Evolutionary conservation across 2,888 invertebrate genomes (phyloP), one percentile per base, ranked within the genome.

Genomic region (Eutolmus rufibarbis): DNA sequence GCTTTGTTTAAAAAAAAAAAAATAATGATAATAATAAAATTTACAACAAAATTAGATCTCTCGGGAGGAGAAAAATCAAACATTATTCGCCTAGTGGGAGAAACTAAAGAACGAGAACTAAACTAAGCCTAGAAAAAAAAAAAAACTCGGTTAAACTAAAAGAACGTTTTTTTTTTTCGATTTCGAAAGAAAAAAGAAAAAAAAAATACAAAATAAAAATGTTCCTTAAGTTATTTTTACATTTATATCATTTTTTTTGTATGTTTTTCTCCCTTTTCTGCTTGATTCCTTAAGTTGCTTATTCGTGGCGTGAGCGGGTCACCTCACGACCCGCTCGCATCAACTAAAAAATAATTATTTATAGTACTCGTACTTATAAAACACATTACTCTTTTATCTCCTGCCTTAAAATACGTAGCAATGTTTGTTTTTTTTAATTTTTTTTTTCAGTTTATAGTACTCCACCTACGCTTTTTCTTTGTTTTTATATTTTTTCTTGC

Each of bases 311-410:
- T 66, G 82, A 66, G 57, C 34, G 51, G 19, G 23, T 46, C 40
- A 28, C 46, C 23, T 78, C 3, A 16, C 34, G 12, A 34, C n/a
- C 16, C 79, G 31, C 37, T 82, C 82, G 66, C 82, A 82, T 51
- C 34, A 82, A 82, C 82, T 82, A 82, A 82, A 82, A 76, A 82
- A 37, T 82, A 82, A 82, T 82, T 82, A 82, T 81, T 82, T 82
- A 51, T 82, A 82, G 56, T 82, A 82, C 82, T 82, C 57, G 56
- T 82, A 82, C 82, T 82, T 82, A 82, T 82, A 82, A 82, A 82
- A 82, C 82, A 82, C 57, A 57, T 57, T 56, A 56, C 51, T 81
- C 16, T 81, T 81, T 46, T 51, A 28, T 46, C 31, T 81, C 31
- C 51, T 81, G n/a, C 34, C 66, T 82, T 82, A 82, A 82, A 66